Evolutionary conservation across 2,113 vertebrate genomes (phyloP).

Genomic region (Dipodomys spectabilis): DNA sequence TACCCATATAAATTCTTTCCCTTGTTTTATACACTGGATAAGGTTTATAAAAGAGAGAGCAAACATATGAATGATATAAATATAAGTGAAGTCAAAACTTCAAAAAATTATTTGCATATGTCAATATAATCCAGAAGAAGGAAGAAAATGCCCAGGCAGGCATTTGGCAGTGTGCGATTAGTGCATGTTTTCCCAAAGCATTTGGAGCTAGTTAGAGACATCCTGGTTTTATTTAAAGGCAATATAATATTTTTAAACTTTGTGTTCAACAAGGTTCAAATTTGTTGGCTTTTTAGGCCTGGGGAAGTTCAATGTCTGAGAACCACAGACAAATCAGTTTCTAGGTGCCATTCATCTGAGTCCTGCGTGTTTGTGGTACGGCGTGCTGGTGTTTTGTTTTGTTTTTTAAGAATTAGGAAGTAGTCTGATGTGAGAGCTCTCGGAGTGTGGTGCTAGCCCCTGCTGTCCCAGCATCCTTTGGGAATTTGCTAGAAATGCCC

Average conservation of each 20-base stretch:
- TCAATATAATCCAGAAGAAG: constrained; percentile 53
- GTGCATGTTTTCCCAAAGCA: constrained; percentile 64
- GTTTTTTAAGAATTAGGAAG: not conserved
- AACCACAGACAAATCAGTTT: not conserved
- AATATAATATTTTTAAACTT: constrained; percentile 56
- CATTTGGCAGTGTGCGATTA: constrained; percentile 52
- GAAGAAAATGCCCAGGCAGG: constrained; percentile 46
- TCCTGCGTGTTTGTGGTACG: no score
- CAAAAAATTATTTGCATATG: constrained; percentile 70
- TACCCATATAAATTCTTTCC: constrained; percentile 12
- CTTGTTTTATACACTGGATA: constrained; percentile 45
- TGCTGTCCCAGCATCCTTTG: not conserved
- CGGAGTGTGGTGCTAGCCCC: not conserved
- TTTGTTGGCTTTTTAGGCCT: constrained; percentile 32
- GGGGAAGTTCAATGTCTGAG: not conserved
- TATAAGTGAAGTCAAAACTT: constrained; percentile 49
- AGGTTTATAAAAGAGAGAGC: constrained; percentile 47
- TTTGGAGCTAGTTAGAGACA: constrained; percentile 72
- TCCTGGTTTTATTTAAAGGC: constrained; percentile 68
- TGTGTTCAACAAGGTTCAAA: constrained; percentile 52
- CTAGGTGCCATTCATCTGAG: not conserved
- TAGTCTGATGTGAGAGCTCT: not conserved
- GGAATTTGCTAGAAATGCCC: not conserved
- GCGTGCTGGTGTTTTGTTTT: no score
- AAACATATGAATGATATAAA: constrained; percentile 36